Conservation (phyloP, 53 echinoderm and acorn worm species). For the Hippasteria phrygiana region DNA sequence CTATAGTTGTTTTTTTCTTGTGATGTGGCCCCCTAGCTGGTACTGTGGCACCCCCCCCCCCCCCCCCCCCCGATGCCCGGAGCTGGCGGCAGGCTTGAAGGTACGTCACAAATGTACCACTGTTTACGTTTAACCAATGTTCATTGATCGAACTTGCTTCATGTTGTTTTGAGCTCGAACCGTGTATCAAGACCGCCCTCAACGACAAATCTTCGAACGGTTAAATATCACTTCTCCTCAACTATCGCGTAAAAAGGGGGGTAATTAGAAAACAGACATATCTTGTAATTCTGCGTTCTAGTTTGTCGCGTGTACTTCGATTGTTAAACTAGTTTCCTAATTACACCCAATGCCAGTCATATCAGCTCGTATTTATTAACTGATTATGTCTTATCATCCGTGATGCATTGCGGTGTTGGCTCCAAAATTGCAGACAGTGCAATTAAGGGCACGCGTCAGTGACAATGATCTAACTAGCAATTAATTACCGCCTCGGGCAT, state of each 20-base stretch:
- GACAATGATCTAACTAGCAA: constrained; percentile 18
- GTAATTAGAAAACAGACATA: no score
- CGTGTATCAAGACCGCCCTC: constrained; percentile 34
- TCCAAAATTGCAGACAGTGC: background rate
- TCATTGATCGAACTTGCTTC: no score
- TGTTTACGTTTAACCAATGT: no score
- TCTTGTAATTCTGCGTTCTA: no score
- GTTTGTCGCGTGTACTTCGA: no score
- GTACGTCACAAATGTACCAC: background rate
- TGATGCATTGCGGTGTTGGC: background rate
- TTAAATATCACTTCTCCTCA: background rate
- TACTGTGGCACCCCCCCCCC: no score
- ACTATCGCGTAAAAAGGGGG: no score
- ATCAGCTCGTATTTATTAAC: background rate
- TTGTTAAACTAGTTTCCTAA: background rate
- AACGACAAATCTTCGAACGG: background rate
- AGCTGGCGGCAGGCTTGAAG: background rate
- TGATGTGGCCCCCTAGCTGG: no score
- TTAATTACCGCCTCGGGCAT: constrained; percentile 12
- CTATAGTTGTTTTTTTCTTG: no score
- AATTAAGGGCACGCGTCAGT: constrained; percentile 16
- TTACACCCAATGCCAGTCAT: background rate
- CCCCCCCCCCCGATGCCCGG: no score
- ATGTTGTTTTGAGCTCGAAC: background rate
- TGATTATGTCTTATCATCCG: constrained; percentile 12